Base-by-base conservation (phyloP, 2,797 vertebrate genomes). In the Sebastes flavidus region DNA sequence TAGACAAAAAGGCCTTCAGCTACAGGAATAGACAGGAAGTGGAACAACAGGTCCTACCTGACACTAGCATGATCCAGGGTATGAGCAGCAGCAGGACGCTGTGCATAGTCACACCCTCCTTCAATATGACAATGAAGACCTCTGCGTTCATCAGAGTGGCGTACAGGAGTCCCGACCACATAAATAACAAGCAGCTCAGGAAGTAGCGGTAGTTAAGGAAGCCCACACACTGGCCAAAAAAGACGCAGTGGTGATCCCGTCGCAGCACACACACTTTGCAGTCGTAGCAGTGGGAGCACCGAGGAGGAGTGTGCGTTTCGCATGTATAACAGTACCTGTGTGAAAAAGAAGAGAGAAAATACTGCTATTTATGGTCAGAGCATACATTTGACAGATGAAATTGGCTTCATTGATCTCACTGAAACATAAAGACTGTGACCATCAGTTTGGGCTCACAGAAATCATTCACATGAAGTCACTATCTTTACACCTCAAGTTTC, bases 21-120 rank as follows among this genome's bases (percentile, higher is more conserved):
- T 49, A 25, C 6, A 20, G 11, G 12, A 63, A 65, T 8, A 29
- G 4, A 20, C 5, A 10, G 1, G 8, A 42, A 58, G 8, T 2
- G 25, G 18, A 10, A 67, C 22, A 0, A 67, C 34, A 65, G 20
- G 49, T 49, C 77, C 42, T 83, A 98, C 97, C 97, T 89, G 97
- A 97, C 30, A 98, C 87, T 1, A 98, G 94, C 97, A 98, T 97
- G 87, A 98, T 96, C 97, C 97, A 98, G 58, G 97, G 97, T 75
- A 97, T 87, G 38, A 98, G 86, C 34, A 98, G 95, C 59, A 97
- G 95, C 87, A 97, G 89, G 13, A 97, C 52, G 1, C 96, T 97
- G 89, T 97, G 97, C 56, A 97, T 20, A 0, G 95, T 96, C 30
- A 97, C 83, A 0, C 97, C 97, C 83, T 97, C 96, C 81, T 92